Evolutionary conservation across 2,113 vertebrate species (phyloP).

Genomic region (Miniopterus natalensis): DNA sequence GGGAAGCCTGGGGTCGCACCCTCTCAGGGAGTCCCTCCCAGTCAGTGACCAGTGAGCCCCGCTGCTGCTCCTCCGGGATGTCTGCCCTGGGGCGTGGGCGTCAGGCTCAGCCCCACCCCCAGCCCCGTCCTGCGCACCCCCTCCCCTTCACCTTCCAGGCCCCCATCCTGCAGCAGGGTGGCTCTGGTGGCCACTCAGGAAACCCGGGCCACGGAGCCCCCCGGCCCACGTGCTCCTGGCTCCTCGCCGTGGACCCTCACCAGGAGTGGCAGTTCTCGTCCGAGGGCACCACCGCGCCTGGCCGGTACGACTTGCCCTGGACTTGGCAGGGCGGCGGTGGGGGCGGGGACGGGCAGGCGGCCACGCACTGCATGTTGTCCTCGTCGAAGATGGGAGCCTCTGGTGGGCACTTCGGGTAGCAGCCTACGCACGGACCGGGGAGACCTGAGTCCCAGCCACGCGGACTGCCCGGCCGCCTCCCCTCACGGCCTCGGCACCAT

Average conservation of each 20-base stretch:
- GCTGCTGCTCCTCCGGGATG: accelerated
- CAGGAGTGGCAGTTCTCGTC: conserved; percentile 91
- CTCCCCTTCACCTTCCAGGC: accelerated
- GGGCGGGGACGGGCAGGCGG: conserved; percentile 84
- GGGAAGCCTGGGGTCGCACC: background rate
- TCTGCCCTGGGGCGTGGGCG: accelerated
- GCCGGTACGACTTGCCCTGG: conserved; percentile 87
- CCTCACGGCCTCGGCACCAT: accelerated
- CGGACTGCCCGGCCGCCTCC: accelerated
- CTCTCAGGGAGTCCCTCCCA: background rate
- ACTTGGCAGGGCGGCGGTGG: conserved; percentile 83
- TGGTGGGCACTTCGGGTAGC: conserved; percentile 94
- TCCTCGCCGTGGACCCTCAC: conserved; percentile 82
- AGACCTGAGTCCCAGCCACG: background rate
- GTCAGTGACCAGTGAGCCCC: accelerated
- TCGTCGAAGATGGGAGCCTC: conserved; percentile 93
- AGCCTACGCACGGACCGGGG: conserved; percentile 87
- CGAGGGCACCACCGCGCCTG: conserved; percentile 85
- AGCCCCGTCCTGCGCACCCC: accelerated
- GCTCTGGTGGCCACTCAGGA: background rate
- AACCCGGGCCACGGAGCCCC: background rate
- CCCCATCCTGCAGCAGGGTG: background rate
- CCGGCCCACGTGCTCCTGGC: accelerated
- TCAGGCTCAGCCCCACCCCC: background rate
- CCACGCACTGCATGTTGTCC: conserved; percentile 93